These are phyloP conservation scores for Scartelaos histophorus DNA, from an alignment of 2,113 vertebrate species.

Conservation along the genomic window DNA sequence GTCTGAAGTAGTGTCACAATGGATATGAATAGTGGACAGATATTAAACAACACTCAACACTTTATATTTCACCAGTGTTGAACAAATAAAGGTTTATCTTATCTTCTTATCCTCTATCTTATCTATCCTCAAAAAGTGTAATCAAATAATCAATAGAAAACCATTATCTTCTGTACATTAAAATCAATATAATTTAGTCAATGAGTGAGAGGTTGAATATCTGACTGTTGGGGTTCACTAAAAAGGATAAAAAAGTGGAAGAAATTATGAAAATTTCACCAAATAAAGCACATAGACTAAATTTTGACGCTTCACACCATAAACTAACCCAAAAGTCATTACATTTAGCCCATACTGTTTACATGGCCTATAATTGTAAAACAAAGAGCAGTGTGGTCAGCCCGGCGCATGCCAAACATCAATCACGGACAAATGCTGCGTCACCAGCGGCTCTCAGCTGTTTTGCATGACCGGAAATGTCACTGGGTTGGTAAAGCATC, in stretches of 20 bases:
- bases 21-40: no score
- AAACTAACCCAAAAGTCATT: background rate
- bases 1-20: no score
- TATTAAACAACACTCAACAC: no score
- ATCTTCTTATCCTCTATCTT: no score
- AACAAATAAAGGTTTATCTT: no score
- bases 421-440: constrained; percentile 1
- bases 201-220: no score
- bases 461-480: constrained; percentile 10
- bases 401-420: constrained; percentile 12
- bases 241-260: no score
- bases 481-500: background rate
- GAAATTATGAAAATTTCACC: no score
- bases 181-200: background rate
- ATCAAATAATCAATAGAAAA: background rate
- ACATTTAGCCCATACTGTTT: background rate
- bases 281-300: no score
- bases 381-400: background rate
- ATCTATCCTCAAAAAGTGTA: background rate
- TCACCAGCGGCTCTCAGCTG: constrained; percentile 22
- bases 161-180: background rate
- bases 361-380: background rate
- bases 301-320: no score
- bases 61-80: no score
- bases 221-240: no score